Percentiles rank a stretch among this genome's conserved stretches.
Conservation (phyloP, 2,888 invertebrate genomes). For the Girardia tigrina region DNA sequence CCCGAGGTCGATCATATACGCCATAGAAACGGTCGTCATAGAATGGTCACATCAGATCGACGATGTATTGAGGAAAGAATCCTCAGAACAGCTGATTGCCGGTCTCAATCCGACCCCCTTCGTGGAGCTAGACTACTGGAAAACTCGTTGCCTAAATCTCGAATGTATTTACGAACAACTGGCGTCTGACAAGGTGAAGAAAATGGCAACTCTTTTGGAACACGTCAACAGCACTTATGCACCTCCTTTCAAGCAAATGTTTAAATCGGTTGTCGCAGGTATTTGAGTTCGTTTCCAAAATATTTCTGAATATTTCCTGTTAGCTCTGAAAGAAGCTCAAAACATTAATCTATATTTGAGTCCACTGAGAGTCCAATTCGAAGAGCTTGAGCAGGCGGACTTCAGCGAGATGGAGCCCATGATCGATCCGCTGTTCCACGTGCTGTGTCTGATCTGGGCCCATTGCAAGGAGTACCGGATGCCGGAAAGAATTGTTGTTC, state of each 20-base stretch:
- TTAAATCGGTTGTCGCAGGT: slow-evolving; percentile 74
- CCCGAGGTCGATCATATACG: slow-evolving; percentile 60
- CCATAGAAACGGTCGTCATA: slow-evolving; percentile 82
- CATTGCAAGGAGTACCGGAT: slow-evolving; percentile 73
- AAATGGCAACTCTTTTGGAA: slow-evolving; percentile 79
- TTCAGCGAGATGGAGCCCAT: slow-evolving; percentile 53
- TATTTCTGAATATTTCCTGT: too few relatives aligned
- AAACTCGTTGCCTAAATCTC: slow-evolving; percentile 63
- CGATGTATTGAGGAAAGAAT: slow-evolving; percentile 75
- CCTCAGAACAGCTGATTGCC: slow-evolving; percentile 65
- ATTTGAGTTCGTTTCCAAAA: slow-evolving; percentile 38
- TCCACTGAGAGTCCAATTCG: slow-evolving; percentile 67
- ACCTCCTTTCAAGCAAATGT: slow-evolving; percentile 72
- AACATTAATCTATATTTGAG: slow-evolving; percentile 74
- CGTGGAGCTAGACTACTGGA: slow-evolving; percentile 72
- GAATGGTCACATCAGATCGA: slow-evolving; percentile 83
- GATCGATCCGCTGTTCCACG: slow-evolving; percentile 68
- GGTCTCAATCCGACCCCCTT: slow-evolving; percentile 68
- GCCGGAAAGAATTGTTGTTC: slow-evolving; percentile 70
- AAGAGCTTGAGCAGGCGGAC: slow-evolving; percentile 56
- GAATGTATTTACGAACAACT: slow-evolving; percentile 76
- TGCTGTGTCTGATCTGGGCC: slow-evolving; percentile 75
- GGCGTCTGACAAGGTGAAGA: slow-evolving; percentile 58
- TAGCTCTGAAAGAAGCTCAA: slow-evolving; percentile 72
- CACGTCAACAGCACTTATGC: slow-evolving; percentile 80